Base-by-base conservation (phyloP, 2,797 vertebrate genomes). In the Orientallactaga sibirica region DNA sequence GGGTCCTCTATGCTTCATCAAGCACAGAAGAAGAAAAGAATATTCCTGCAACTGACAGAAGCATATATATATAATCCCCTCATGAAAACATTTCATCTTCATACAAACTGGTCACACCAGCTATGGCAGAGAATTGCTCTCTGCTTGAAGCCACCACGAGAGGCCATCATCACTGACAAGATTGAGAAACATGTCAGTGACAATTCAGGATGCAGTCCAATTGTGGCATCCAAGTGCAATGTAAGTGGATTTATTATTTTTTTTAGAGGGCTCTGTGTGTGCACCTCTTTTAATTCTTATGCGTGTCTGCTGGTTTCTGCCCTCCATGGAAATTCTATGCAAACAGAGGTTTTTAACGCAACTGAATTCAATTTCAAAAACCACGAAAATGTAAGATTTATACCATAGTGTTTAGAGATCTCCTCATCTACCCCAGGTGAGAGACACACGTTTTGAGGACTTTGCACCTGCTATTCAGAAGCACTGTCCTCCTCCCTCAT, bases 81-180 rank as follows among this genome's bases (percentile, higher is more conserved):
- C 96, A 80, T 86, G 96, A 98, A 96, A 98, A 97, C 95, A 97
- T 97, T 98, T 98, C 96, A 97, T 98, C 97, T 97, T 97, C 97
- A 98, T 95, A 97, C 91, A 98, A 97, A 97, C 95, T 97, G 92
- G 97, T 97, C 97, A 96, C 96, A 98, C 97, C 91, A 97, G 95
- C 96, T 96, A 97, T 97, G 96, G 96, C 94, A 97, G 97, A 97
- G 98, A 98, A 98, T 98, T 97, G 96, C 96, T 97, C 16, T n/a
- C 89, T 90, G 91, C 97, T 98, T 98, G 96, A 94, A 95, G 84
- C 94, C 98, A 98, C 97, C 93, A 93, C 94, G 94, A 97, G 98
- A 98, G 94, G 95, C 97, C 95, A 96, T 97, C 94, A 94, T 98
- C 97, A 98, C 97, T 92, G 95, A 97, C 93, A 97, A 97, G 97